Conservation (phyloP, 2,888 invertebrate species). For the Junonia oenone region DNA sequence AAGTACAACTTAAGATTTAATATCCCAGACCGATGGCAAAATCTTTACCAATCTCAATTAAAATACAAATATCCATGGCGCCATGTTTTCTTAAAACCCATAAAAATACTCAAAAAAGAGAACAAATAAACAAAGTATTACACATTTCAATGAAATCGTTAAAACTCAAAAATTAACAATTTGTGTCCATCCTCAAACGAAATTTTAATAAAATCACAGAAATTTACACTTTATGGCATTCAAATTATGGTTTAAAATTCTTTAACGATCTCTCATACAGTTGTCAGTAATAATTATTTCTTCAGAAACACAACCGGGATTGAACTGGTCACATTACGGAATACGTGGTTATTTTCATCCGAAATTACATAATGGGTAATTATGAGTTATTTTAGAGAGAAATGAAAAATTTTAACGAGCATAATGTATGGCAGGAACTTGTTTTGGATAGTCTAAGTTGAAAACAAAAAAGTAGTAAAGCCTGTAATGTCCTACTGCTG, state of each 20-base stretch:
- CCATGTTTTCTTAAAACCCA: neutral
- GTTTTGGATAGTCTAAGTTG: too few relatives aligned
- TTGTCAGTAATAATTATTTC: constrained; percentile 1
- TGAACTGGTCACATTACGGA: neutral
- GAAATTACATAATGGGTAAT: neutral
- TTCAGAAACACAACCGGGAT: neutral
- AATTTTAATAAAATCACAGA: neutral
- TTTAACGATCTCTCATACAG: neutral
- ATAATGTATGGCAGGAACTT: neutral
- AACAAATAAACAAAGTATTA: neutral
- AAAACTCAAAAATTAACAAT: neutral
- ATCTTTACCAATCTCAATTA: too few relatives aligned
- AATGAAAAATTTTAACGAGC: neutral
- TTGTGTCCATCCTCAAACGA: neutral
- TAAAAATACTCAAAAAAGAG: neutral
- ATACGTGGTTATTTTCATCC: neutral
- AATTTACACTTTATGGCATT: neutral
- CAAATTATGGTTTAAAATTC: neutral
- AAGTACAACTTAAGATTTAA: too few relatives aligned
- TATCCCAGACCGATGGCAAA: too few relatives aligned
- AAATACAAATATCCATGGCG: neutral
- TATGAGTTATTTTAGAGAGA: neutral
- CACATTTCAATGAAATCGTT: constrained; percentile 5
- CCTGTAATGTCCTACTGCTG: too few relatives aligned
- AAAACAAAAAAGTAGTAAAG: too few relatives aligned